Evolutionary conservation across 1,140 invertebrate species (phyloP), one percentile per base, ranked within the genome.

Genomic region (Drosophila eugracilis): DNA sequence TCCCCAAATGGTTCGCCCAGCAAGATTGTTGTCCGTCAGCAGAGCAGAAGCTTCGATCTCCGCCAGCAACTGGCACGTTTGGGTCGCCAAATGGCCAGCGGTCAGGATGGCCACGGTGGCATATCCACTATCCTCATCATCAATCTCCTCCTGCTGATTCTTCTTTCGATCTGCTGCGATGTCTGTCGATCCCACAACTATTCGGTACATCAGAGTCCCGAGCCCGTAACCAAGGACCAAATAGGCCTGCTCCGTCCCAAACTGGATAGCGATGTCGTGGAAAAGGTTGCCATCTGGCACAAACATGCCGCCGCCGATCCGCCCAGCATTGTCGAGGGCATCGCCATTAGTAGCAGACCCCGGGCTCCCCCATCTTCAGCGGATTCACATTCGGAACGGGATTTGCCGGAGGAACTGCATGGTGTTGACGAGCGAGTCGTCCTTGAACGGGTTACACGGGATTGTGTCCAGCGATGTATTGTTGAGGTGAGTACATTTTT

Each of bases 401-500:
- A 30, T 9, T n/a, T 36, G 28, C 7, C 36, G 3, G 44, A 28
- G 6, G 34, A 39, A 1, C 57, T 52, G 6, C 17, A 37, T 5
- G 67, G 37, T 10, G 57, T 66, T 7, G 83, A 85, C 22, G 81
- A 85, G 59, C 69, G 77, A 5, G 60, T 86, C 9, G 50, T 53
- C 24, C 32, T 77, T 10, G 81, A 88, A 30, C 66, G 45, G 1
- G 81, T 90, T 19, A 89, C 86, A n/a, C 36, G 77, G 3, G 85
- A 89, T 5, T 90, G 86, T 48, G 65, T 90, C 6, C 73, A 81
- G 55, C 86, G 81, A 1, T 89, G 86, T 39, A 83, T 90, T 53
- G 75, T 86, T 1, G 86, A 89, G 77, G 86, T 89, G 41, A 47
- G 42, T 32, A n/a, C n/a, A n/a, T n/a, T n/a, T n/a, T n/a, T n/a